A percentile compares a stretch with the other conserved stretches of the same genome.
Conservation (phyloP, 2,888 invertebrate genomes). For the Archips crataeganus region DNA sequence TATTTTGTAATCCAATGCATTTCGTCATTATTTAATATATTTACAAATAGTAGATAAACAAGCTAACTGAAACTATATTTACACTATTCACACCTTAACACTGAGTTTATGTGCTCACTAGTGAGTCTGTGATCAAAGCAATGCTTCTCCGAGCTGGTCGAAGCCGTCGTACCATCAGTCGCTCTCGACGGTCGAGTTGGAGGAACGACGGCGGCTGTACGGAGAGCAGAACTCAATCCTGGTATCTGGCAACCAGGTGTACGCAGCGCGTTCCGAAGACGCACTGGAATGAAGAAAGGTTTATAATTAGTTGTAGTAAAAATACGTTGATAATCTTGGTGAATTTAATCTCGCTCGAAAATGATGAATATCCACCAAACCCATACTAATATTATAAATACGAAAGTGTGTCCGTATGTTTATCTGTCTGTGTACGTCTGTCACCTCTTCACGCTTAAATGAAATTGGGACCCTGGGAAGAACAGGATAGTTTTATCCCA, state of each 20-base stretch:
- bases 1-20: not conserved
- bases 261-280: conserved; percentile 84
- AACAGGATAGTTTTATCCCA: too few relatives aligned
- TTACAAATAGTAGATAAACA: conserved; percentile 7
- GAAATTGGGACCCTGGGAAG: too few relatives aligned
- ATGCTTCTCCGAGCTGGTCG: conserved; percentile 78
- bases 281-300: conserved; percentile 71
- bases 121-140: conserved; percentile 61
- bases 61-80: not conserved
- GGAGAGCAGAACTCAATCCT: conserved; percentile 80
- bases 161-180: conserved; percentile 79
- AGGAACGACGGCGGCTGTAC: conserved; percentile 76
- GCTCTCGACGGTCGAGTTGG: conserved; percentile 81
- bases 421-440: too few relatives aligned
- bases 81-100: conserved; percentile 6
- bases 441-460: too few relatives aligned
- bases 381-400: too few relatives aligned
- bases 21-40: not conserved
- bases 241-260: conserved; percentile 82
- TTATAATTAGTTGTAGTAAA: conserved; percentile 29
- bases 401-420: too few relatives aligned
- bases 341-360: too few relatives aligned
- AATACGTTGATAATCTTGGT: not conserved
- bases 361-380: too few relatives aligned
- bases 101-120: not conserved